These are phyloP conservation scores for Polydrusus pterygomalis DNA, from an alignment of 2,888 invertebrate genomes.

Conservation along the genomic window DNA sequence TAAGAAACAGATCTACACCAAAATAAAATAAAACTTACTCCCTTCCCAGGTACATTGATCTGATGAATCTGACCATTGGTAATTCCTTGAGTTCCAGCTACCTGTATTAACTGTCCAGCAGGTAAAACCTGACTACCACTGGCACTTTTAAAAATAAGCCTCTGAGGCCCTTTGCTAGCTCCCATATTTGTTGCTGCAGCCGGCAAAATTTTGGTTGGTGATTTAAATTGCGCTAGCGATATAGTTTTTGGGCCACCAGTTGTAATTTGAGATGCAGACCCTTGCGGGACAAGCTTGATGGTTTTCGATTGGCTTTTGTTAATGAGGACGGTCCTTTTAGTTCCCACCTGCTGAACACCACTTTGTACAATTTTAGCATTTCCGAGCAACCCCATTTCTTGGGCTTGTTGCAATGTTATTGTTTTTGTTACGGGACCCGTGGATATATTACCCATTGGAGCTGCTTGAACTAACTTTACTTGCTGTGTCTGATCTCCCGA, in stretches of 20 bases:
- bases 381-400: conserved; percentile 76
- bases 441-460: conserved; percentile 67
- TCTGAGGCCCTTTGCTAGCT: conserved; percentile 71
- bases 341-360: conserved; percentile 63
- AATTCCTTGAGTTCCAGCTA: conserved; percentile 66
- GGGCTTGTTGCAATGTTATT: conserved; percentile 79
- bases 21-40: conserved; percentile 72
- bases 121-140: conserved; percentile 71
- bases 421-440: conserved; percentile 71
- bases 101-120: conserved; percentile 68
- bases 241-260: conserved; percentile 69
- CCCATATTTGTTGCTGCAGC: conserved; percentile 73
- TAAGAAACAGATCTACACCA: too few relatives aligned
- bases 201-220: conserved; percentile 82
- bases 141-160: conserved; percentile 74
- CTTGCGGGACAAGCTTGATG: conserved; percentile 68
- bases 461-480: conserved; percentile 63
- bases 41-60: conserved; percentile 83
- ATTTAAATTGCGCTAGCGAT: conserved; percentile 73
- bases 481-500: conserved; percentile 59
- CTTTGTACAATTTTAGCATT: conserved; percentile 72
- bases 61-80: conserved; percentile 79
- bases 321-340: conserved; percentile 71
- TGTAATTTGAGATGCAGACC: conserved; percentile 59
- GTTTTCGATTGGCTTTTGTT: conserved; percentile 68